phyloP scores from a whole-genome alignment of 2,888 invertebrate genomes.

The Lasioglossum morio region DNA sequence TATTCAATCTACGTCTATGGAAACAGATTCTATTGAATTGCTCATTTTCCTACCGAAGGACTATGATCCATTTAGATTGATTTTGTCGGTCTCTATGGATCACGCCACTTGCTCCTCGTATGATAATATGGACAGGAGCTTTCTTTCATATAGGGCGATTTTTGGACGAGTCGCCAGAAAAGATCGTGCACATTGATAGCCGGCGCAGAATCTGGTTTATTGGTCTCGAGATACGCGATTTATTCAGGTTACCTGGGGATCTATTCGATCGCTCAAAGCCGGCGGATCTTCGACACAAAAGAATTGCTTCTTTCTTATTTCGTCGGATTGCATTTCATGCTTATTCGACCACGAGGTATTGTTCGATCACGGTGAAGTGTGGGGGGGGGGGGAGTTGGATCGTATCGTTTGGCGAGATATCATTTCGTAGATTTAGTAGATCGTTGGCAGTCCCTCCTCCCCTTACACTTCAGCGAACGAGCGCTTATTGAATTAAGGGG shows the following conservation, averaged over 20 bases:
- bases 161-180: constrained; percentile 58
- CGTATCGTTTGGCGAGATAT: constrained; percentile 49
- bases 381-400: background rate
- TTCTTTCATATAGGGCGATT: constrained; percentile 57
- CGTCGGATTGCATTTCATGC: constrained; percentile 62
- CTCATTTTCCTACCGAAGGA: background rate
- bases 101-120: constrained; percentile 44
- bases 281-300: constrained; percentile 67
- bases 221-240: constrained; percentile 65
- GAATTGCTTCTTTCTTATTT: constrained; percentile 69
- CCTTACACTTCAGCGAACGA: background rate
- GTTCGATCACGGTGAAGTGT: constrained; percentile 53
- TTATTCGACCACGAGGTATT: constrained; percentile 69
- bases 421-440: constrained; percentile 38
- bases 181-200: constrained; percentile 58
- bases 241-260: constrained; percentile 69
- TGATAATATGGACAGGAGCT: constrained; percentile 55
- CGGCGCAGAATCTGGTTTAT: constrained; percentile 67
- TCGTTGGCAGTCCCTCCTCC: constrained; percentile 17
- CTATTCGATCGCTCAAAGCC: constrained; percentile 60
- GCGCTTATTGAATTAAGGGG: constrained; percentile 44
- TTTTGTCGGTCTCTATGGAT: background rate
- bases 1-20: too few relatives aligned
- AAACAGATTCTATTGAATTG: background rate
- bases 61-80: background rate